Base-by-base conservation (phyloP, 2,888 invertebrate genomes). In the Perithous albicinctus region DNA sequence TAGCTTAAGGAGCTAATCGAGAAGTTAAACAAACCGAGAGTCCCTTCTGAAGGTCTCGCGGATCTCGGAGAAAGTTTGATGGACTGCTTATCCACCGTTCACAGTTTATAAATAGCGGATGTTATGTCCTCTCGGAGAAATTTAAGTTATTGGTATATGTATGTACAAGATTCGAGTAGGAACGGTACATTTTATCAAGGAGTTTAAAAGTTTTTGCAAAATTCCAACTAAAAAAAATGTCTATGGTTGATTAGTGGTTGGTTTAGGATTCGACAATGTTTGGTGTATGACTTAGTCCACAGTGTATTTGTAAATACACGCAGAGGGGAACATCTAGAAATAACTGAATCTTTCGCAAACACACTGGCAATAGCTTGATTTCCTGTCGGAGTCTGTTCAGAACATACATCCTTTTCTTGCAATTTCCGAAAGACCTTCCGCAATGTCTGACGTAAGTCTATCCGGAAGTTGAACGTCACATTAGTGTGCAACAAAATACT, bases 1-100 rank as follows among this genome's bases (percentile, higher is more conserved):
- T 64, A 66, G 77, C 67, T 61, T 78, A 73, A 83, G 63, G 78
- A 83, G 81, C 75, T 85, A 85, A 85, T 85, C 83, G 83, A 76
- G 80, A 85, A 85, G 85, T 85, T 85, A 80, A 85, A 85, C 83
- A 85, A 80, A 83, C 83, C 72, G 35, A 75, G 35, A 75, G 66
- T 72, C 66, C 59, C 72, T 70, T 72, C 66, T 59, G 32, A 56
- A 82, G 75, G 66, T 76, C 67, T 73, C 15, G 26, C 59, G 76
- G 35, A 23, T 29, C 72, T 29, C n/a, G 51, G 51, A 67, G 7
- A 43, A 85, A 85, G 80, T 82, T 85, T 80, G 83, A 83, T 82
- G 69, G 64, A 80, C 80, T 82, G 56, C 72, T 83, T 77, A 63
- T 67, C 59, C 61, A 41, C 46, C 59, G 64, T 51, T 72, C 48